Percentiles rank a stretch among this genome's conserved stretches.
Conservation (phyloP, 2,888 invertebrate genomes). For the Agrochola lota region DNA sequence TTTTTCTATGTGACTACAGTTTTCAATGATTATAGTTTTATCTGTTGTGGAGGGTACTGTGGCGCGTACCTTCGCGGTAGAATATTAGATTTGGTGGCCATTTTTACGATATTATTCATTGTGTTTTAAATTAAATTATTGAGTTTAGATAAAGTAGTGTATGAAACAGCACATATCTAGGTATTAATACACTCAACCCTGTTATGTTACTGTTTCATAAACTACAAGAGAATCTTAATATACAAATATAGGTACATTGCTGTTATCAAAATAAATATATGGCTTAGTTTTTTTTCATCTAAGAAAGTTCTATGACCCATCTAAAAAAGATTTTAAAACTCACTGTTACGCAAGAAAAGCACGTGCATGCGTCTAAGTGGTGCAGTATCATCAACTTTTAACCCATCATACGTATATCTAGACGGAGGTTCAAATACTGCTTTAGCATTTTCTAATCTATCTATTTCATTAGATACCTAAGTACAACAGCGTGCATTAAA, state of each 20-base stretch:
- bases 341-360: not conserved
- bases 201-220: too few relatives aligned
- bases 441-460: not conserved
- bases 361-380: constrained; percentile 1
- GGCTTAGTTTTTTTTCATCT: not conserved
- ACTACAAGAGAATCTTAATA: too few relatives aligned
- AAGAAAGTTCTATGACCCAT: not conserved
- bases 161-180: not conserved
- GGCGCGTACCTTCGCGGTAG: too few relatives aligned
- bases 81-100: too few relatives aligned
- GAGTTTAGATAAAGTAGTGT: not conserved
- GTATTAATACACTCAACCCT: not conserved
- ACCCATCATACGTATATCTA: constrained; percentile 2
- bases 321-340: not conserved
- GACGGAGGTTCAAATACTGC: constrained; percentile 1
- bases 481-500: not conserved
- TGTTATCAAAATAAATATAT: too few relatives aligned
- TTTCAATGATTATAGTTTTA: not conserved
- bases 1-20: not conserved
- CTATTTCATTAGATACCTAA: not conserved
- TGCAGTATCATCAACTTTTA: not conserved
- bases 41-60: too few relatives aligned
- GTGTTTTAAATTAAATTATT: not conserved
- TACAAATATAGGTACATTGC: too few relatives aligned
- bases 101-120: too few relatives aligned